Evolutionary conservation across 2,797 vertebrate species (phyloP), one percentile per base, ranked within the genome.

Genomic region (Vultur gryphus): DNA sequence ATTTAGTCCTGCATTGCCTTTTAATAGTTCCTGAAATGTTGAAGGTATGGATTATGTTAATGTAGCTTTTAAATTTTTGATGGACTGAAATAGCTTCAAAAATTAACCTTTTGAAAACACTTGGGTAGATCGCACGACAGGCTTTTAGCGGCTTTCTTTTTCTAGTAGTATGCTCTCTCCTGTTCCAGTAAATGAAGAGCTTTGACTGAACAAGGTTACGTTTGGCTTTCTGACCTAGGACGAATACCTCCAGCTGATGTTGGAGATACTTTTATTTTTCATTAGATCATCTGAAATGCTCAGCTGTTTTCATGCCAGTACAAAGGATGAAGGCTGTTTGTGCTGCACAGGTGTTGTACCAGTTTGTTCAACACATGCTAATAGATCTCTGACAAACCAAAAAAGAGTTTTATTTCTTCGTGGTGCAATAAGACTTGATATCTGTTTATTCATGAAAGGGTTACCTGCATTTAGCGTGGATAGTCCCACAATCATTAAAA

Each of bases 31-130:
- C 70, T 95, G 80, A 94, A 95, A 93, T 73, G 81, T 28, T 89
- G 88, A 82, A 94, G 73, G 48, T 93, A 94, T 93, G 46, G 88
- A 93, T 95, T 97, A 94, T 95, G 89, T 79, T 96, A 96, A 96
- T 87, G 70, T 67, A 88, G 73, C 93, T 96, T 92, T 95, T 96
- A 94, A 88, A 95, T 87, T 94, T 94, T 95, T 95, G 54, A 95
- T 94, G 73, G 67, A 52, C 80, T 95, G 67, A 95, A 95, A 93
- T 80, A 89, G 84, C 88, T 95, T 90, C 37, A 76, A 84, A 93
- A 97, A 73, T 91, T 87, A 95, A 95, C 95, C 94, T 96, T 92
- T 82, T 70, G 59, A 92, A 93, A 97, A 87, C 55, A 80, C 55
- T 82, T 31, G 37, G 73, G 77, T 90, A 87, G 93, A 75, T 64